Evolutionary conservation across 2,888 invertebrate genomes (phyloP).

Genomic region (Acanthopleura granulata): DNA sequence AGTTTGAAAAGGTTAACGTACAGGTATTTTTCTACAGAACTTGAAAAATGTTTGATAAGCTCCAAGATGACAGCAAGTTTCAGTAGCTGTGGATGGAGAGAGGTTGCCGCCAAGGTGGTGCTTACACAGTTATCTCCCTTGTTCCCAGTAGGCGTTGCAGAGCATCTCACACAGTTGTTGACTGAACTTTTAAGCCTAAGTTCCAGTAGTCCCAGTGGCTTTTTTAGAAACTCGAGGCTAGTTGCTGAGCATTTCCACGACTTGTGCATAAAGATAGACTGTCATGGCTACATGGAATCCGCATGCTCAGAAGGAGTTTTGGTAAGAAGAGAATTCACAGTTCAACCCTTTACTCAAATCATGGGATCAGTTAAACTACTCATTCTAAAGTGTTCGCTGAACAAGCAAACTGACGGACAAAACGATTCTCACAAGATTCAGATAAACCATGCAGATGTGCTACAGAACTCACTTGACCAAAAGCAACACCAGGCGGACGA

Average conservation of each 20-base stretch:
- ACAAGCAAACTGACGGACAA: constrained; percentile 18
- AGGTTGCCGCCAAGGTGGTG: background rate
- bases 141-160: background rate
- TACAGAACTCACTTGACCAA: constrained; percentile 23
- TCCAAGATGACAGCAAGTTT: background rate
- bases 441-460: background rate
- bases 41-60: background rate
- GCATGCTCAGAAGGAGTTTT: constrained; percentile 25
- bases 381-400: constrained; percentile 26
- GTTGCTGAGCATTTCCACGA: background rate
- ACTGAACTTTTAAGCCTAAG: too few species aligned
- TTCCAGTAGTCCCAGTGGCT: too few species aligned
- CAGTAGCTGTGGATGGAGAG: too few species aligned
- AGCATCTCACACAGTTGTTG: background rate
- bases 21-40: background rate
- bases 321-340: constrained; percentile 26
- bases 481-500: constrained; percentile 18
- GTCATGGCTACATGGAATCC: background rate
- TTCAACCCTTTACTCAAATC: background rate
- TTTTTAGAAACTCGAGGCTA: background rate
- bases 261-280: background rate
- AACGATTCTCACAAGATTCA: constrained; percentile 15
- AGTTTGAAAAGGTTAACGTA: background rate
- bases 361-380: constrained; percentile 21
- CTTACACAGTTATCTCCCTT: background rate